Percentiles rank a stretch among this genome's conserved stretches.
These are phyloP conservation scores for Musca domestica DNA, from an alignment of 1,140 invertebrate species.

Conservation along the genomic window DNA sequence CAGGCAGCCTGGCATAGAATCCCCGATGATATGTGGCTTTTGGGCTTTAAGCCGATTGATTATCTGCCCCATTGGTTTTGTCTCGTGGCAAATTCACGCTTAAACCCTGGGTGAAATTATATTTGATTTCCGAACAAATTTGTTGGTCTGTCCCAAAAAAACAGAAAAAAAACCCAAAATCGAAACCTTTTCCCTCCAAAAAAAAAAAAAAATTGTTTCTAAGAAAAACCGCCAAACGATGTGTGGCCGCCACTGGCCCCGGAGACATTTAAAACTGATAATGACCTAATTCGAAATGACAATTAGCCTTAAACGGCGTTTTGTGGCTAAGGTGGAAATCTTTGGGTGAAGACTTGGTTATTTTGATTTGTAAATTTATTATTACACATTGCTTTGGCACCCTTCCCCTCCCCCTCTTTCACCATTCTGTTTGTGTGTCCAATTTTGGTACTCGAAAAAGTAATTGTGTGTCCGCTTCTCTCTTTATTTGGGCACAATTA, in stretches of 20 bases:
- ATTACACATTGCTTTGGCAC: neutral
- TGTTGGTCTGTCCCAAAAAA: neutral
- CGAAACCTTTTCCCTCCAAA: neutral
- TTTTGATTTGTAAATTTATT: neutral
- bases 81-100: conserved; percentile 24
- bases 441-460: too few relatives aligned
- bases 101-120: neutral
- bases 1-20: too few relatives aligned
- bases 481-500: neutral
- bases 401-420: too few relatives aligned
- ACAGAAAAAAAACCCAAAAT: neutral
- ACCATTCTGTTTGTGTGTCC: too few relatives aligned
- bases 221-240: too few relatives aligned
- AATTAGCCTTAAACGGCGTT: neutral
- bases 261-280: too few relatives aligned
- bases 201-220: neutral
- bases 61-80: conserved; percentile 15
- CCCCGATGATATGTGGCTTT: too few relatives aligned
- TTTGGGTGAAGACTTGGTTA: too few relatives aligned
- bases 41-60: neutral
- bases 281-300: neutral
- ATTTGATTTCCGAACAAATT: neutral
- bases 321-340: too few relatives aligned
- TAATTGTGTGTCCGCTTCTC: too few relatives aligned
- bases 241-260: too few relatives aligned